Base-by-base conservation (phyloP, 2,113 vertebrate genomes). In the Todiramphus chloris region DNA sequence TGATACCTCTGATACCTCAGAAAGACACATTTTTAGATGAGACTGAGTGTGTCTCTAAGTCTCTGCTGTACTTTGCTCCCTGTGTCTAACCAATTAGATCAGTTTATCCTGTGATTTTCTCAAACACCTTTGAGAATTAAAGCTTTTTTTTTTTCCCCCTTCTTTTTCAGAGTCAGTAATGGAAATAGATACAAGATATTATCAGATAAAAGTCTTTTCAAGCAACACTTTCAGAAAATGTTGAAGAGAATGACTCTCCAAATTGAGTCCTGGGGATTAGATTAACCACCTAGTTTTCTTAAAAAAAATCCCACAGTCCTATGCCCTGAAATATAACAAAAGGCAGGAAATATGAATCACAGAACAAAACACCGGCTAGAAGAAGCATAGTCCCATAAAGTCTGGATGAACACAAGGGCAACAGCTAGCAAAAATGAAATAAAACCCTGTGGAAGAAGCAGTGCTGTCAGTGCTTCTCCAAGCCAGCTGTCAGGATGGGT, bases 201-300 rank as follows among this genome's bases (percentile, higher is more conserved):
- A 91, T 64, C 86, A 67, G 77, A 78, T 55, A 55, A 78, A 96
- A 89, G 60, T 75, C 73, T 91, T 76, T 88, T 37, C 78, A 76
- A 92, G 77, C 66, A 62, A 70, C 58, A 11, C 64, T 59, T 72
- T 43, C 75, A 87, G 83, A 64, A 79, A 78, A 35, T 16, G 11
- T 35, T 70, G 73, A 86, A 72, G 43, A 70, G 43, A 94, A 86
- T 41, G 9, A 68, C 58, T 95, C 91, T 73, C 50, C 62, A 90
- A 48, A 84, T 13, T 2, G 30, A 74, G 68, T 23, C 56, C 81
- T 74, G 35, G 55, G 31, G 46, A 73, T 84, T 77, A 70, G 74
- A 66, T 70, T 51, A 90, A 88, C 23, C 53, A 60, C 41, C 4
- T 23, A 27, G 37, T 69, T 83, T 83, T 39, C 77, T 69, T 37